Base-by-base conservation (phyloP, 2,888 invertebrate genomes). In the Amphimallon solstitiale region DNA sequence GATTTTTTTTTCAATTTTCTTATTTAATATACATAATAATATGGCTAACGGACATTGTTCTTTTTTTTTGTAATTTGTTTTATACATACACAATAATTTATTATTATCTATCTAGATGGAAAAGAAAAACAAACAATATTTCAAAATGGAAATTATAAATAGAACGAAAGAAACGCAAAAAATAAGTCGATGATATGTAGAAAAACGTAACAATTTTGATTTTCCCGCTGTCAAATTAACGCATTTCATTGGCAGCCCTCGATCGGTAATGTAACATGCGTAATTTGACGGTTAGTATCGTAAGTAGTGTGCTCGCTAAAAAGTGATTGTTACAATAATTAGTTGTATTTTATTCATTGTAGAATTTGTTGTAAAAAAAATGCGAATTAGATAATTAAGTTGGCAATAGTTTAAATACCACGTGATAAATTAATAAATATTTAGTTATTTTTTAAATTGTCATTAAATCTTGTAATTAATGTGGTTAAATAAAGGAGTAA, bases 11-110 rank as follows among this genome's bases (percentile, higher is more conserved):
- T 40, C 4, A 14, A 19, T 12, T 40, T 21, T 43, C 14, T 35
- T 15, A 35, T 7, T 46, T 15, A 48, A 35, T 15, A 45, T 14
- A 9, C 15, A 45, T 46, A 40, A 40, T 56, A 56, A 56, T 56
- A 63, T 54, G 29, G 45, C 63, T 63, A 63, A 63, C 54, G 63
- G 63, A 63, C 70, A 71, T 61, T 68, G 17, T 54, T 37, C 38
- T 10, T 37, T 17, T 7, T 9, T 1, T 43, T 5, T 38, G 38
- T 17, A 52, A 52, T 54, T 56, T 56, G 23, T 56, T 68, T 68
- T 65, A 62, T 62, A 68, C 64, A 68, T 60, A 60, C 56, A 68
- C 52, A 60, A 56, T 43, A 56, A 19, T 45, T 19, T 66, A 34
- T 61, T 54, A 43, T 66, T 60, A 46, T 56, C 37, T 46, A 35